Conservation (phyloP, 2,113 vertebrate genomes). For the Podilymbus podiceps region DNA sequence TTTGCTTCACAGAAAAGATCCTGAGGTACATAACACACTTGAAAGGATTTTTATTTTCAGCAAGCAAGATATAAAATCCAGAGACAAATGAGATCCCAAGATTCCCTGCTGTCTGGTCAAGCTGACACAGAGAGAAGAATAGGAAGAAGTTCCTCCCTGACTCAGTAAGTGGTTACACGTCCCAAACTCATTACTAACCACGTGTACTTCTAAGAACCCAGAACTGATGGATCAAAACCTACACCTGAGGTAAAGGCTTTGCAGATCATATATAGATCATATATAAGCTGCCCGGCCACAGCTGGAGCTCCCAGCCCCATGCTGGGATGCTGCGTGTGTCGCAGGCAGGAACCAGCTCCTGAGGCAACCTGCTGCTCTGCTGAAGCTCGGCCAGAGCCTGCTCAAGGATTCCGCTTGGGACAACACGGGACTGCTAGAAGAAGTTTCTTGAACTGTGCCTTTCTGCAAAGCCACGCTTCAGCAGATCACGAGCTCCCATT, state of each 20-base stretch:
- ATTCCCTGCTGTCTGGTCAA: not conserved
- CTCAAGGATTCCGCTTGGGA: not conserved
- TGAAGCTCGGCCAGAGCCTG: not conserved
- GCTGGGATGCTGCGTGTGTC: not conserved
- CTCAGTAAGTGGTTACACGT: not conserved
- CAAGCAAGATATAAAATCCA: not conserved
- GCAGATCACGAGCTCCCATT: not conserved
- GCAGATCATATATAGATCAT: not conserved
- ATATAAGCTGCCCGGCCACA: not conserved
- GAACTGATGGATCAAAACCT: not conserved
- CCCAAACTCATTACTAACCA: not conserved
- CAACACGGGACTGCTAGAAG: not conserved
- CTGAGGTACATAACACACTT: not conserved
- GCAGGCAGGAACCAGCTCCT: not conserved
- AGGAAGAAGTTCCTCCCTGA: not conserved
- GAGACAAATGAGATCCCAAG: not conserved
- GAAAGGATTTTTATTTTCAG: not conserved
- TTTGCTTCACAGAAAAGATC: not conserved
- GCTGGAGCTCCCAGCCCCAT: not conserved
- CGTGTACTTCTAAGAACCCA: not conserved
- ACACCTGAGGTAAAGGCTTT: not conserved
- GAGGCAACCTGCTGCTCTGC: not conserved
- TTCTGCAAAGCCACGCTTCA: not conserved
- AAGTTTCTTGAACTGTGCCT: not conserved
- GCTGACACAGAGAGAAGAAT: rapidly evolving